Conservation (phyloP, 2,797 vertebrate species). For the Anabacerthia variegaticeps region DNA sequence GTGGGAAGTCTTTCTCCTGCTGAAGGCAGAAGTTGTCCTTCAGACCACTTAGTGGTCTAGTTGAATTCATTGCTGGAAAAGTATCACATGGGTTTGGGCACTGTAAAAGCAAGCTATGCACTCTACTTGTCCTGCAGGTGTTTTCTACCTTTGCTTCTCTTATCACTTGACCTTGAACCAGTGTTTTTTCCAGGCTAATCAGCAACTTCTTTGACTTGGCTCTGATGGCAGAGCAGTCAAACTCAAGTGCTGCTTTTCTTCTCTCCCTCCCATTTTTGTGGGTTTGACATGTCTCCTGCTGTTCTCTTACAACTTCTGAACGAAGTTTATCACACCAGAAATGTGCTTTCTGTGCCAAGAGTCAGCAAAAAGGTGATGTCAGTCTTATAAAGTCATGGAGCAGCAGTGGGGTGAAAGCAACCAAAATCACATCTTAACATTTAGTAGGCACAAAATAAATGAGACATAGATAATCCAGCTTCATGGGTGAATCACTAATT, state of each 20-base stretch:
- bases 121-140: rapidly evolving
- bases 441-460: background rate
- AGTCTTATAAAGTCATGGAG: background rate
- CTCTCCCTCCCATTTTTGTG: background rate
- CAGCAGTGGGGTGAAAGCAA: background rate
- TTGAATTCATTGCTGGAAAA: background rate
- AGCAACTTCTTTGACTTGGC: background rate
- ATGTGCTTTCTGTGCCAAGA: background rate
- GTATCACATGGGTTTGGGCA: background rate
- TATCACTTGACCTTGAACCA: background rate
- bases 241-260: background rate
- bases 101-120: background rate
- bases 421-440: background rate
- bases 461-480: background rate
- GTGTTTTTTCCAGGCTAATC: background rate
- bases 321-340: background rate
- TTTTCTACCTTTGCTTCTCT: background rate
- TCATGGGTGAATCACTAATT: background rate
- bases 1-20: background rate
- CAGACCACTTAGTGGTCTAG: background rate
- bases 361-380: background rate
- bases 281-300: background rate
- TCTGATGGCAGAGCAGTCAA: background rate
- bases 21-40: background rate
- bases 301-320: background rate